Evolutionary conservation across 1,140 invertebrate genomes (phyloP), one percentile per base, ranked within the genome.

Genomic region (Wasmannia auropunctata): DNA sequence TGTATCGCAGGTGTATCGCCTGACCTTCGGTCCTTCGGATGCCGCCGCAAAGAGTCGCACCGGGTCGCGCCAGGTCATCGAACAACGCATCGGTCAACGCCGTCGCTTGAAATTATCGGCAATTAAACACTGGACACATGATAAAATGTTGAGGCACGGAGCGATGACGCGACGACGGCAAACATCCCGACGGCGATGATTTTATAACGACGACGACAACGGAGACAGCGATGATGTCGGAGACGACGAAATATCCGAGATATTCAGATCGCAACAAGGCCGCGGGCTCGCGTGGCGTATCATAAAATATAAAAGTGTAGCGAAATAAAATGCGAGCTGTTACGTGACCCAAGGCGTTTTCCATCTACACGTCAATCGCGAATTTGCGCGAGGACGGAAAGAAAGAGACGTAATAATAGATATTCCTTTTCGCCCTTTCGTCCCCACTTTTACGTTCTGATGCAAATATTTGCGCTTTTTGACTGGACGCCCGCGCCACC

Each of bases 241-340:
- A 8, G 37, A 40, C 37, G 37, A 8, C n/a, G n/a, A n/a, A n/a
- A n/a, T 40, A 63, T 43, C 28, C 87, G 83, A 91, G 89, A 86
- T 93, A 92, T 93, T 92, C 92, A 91, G 90, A 92, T 87, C 89
- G 87, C 87, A 88, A 87, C 90, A 92, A 92, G 91, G 89, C 69
- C 76, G 67, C 70, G 54, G 74, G 80, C 69, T 80, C 87, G 62
- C 28, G 25, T 6, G 81, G 74, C 58, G 60, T 86, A 62, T 3
- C 16, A 34, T 19, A 51, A 85, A 91, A 91, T 92, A 92, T 92
- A 92, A 93, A 92, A 92, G 89, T 91, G 89, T 90, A 90, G 84
- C 79, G 28, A 92, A 92, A 92, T 92, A 91, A 92, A 93, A 93
- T 92, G 91, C 91, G 92, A 89, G 90, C 89, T 93, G 90, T 92